Percentiles rank a stretch among this genome's conserved stretches.
These are phyloP conservation scores for Nerophis lumbriciformis DNA, from an alignment of 2,113 vertebrate genomes.

Conservation along the genomic window DNA sequence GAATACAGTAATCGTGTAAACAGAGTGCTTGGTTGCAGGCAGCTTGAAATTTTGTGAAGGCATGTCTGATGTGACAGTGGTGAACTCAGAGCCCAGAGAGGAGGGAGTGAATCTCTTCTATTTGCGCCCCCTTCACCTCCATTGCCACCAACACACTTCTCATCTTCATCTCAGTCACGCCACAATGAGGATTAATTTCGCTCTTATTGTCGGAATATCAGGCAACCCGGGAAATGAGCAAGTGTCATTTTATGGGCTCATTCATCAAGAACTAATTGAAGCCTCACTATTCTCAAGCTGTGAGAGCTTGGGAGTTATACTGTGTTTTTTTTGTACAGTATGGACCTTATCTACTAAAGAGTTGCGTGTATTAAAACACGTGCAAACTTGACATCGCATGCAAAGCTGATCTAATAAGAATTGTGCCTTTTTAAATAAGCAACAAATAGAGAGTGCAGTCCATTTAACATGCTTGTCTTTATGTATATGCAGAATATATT, in stretches of 20 bases:
- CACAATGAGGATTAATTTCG: conserved; percentile 73
- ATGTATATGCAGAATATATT: no score
- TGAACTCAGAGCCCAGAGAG: conserved; percentile 37
- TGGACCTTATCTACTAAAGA: no score
- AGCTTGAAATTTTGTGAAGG: background rate
- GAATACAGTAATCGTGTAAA: background rate
- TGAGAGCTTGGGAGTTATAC: conserved; percentile 84
- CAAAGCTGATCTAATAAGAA: no score
- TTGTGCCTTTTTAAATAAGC: no score
- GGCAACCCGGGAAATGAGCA: conserved; percentile 90
- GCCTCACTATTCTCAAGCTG: conserved; percentile 92
- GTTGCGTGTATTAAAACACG: no score
- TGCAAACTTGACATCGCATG: no score
- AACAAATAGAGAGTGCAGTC: no score
- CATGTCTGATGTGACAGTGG: conserved; percentile 23
- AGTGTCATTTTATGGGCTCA: conserved; percentile 91
- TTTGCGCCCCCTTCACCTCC: conserved; percentile 3
- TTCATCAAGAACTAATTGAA: conserved; percentile 99
- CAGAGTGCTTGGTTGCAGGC: background rate
- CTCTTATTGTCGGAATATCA: conserved; percentile 88
- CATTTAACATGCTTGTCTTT: no score
- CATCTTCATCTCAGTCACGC: conserved; percentile 59
- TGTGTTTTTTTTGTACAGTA: conserved; percentile 36
- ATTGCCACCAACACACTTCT: conserved; percentile 18
- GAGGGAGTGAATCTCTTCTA: conserved; percentile 49